Conservation (phyloP, 2,113 vertebrate genomes). For the Epinephelus fuscoguttatus region DNA sequence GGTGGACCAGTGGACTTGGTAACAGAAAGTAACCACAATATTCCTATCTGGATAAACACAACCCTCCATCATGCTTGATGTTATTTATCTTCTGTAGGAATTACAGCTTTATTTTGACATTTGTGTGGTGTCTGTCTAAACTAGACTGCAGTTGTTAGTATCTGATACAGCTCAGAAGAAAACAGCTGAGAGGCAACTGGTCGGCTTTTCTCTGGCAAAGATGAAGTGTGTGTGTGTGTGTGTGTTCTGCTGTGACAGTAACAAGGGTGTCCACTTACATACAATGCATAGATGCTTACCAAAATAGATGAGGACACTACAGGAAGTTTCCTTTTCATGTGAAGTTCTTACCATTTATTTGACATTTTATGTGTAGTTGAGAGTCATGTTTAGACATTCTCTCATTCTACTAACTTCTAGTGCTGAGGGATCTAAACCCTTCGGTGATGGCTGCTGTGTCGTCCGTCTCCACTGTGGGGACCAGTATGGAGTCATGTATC, state of each 20-base stretch:
- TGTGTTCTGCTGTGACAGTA: not conserved
- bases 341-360: not conserved
- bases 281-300: not conserved
- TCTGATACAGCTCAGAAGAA: constrained; percentile 10
- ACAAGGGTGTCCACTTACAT: not conserved
- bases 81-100: not conserved
- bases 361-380: not conserved
- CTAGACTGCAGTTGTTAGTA: not conserved
- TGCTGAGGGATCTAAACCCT: not conserved
- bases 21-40: not conserved
- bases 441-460: not conserved
- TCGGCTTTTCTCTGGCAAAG: not conserved
- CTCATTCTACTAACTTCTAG: not conserved
- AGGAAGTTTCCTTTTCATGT: not conserved
- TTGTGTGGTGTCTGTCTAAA: not conserved
- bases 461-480: constrained; percentile 16
- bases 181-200: constrained; percentile 68
- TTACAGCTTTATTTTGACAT: not conserved
- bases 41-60: not conserved
- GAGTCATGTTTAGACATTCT: not conserved
- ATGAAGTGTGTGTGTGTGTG: not conserved
- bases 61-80: not conserved
- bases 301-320: not conserved
- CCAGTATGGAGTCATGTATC: constrained; percentile 27
- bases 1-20: not conserved